A percentile compares a stretch with the other conserved stretches of the same genome.
These are phyloP conservation scores for Lepisosteus oculatus DNA, from an alignment of 2,113 vertebrate genomes.

Conservation along the genomic window DNA sequence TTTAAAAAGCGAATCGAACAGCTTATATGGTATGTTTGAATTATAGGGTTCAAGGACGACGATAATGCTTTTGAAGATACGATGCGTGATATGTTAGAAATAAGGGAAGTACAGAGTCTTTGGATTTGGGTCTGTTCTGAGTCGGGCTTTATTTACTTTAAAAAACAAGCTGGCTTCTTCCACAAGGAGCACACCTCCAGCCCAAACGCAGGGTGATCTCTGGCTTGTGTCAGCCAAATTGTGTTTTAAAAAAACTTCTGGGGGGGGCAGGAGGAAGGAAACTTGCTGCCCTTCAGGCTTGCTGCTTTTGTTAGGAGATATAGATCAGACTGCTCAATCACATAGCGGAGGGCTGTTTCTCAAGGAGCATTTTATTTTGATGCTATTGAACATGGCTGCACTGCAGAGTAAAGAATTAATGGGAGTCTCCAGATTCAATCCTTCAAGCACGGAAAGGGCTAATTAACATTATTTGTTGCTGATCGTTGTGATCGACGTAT, in stretches of 20 bases:
- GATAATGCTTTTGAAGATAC: too few species aligned
- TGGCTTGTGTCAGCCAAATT: background rate
- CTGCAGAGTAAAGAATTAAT: slow-evolving; percentile 9
- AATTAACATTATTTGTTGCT: slow-evolving; percentile 87
- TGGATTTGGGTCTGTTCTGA: too few species aligned
- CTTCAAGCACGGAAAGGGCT: slow-evolving; percentile 69
- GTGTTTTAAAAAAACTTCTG: slow-evolving; percentile 4
- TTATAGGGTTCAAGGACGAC: too few species aligned
- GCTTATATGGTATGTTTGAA: too few species aligned
- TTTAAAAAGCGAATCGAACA: too few species aligned
- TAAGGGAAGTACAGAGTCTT: too few species aligned
- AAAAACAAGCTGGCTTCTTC: too few species aligned
- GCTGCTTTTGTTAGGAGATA: background rate
- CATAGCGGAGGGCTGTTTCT: slow-evolving; percentile 19
- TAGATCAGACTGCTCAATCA: background rate
- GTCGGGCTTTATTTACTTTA: too few species aligned
- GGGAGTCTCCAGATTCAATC: slow-evolving; percentile 49
- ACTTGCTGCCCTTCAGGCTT: background rate
- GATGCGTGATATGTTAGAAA: too few species aligned
- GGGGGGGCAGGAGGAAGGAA: background rate
- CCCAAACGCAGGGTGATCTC: background rate
- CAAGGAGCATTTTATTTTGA: slow-evolving; percentile 18
- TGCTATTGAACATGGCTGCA: background rate
- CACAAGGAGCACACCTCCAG: too few species aligned
- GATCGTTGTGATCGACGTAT: slow-evolving; percentile 65